phyloP scores from a whole-genome alignment of 2,888 invertebrate species.

The Scaeva pyrastri region DNA sequence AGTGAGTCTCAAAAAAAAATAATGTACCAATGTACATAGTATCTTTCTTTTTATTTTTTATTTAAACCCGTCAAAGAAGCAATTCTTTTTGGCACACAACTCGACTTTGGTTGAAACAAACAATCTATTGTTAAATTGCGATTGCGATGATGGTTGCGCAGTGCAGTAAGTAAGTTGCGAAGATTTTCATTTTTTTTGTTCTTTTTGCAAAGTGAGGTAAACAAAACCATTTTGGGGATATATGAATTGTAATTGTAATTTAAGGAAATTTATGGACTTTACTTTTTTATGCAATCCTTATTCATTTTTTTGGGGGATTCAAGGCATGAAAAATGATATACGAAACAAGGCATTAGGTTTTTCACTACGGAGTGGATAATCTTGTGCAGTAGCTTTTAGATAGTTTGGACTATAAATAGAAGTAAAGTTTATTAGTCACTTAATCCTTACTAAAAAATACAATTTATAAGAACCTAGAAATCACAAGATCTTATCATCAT shows the following conservation, averaged over 20 bases:
- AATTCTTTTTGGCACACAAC: conserved; percentile 61
- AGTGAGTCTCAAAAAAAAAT: conserved; percentile 19
- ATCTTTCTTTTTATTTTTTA: neutral
- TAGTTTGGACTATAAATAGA: too few species aligned
- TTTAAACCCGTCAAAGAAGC: conserved; percentile 66
- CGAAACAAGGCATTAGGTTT: neutral
- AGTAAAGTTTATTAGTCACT: too few species aligned
- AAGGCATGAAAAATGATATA: neutral
- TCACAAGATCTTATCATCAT: too few species aligned
- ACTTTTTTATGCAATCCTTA: neutral
- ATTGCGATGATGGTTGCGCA: conserved; percentile 20
- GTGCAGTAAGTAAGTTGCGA: conserved; percentile 27
- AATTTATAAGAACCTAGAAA: too few species aligned
- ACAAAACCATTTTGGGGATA: conserved; percentile 63
- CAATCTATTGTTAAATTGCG: conserved; percentile 60
- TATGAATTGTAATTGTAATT: conserved; percentile 65
- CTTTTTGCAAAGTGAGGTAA: conserved; percentile 17
- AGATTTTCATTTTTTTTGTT: conserved; percentile 6
- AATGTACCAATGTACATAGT: neutral
- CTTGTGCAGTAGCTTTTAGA: too few species aligned
- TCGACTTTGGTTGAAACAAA: too few species aligned
- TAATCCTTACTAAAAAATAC: too few species aligned
- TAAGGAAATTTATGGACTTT: conserved; percentile 51
- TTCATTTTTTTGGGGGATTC: neutral
- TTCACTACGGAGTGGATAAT: too few species aligned